Conservation (phyloP, 1,140 invertebrate genomes). For the Leptinotarsa texana region DNA sequence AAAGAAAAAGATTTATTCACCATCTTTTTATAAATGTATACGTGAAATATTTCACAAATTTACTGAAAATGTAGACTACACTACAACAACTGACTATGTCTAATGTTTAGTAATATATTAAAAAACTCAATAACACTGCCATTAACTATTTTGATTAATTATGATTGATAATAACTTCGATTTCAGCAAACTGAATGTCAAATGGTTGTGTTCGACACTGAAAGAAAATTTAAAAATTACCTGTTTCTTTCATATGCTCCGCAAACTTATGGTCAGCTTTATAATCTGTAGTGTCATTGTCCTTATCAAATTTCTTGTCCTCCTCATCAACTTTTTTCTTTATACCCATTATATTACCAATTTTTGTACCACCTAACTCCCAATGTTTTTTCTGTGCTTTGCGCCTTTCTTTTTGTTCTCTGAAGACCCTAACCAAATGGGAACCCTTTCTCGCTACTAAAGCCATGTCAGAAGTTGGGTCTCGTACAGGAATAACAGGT, state of each 20-base stretch:
- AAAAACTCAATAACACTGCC: too few species aligned
- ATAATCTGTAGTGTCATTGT: constrained; percentile 71
- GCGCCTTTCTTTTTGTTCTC: constrained; percentile 94
- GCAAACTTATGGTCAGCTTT: constrained; percentile 94
- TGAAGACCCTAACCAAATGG: constrained; percentile 81
- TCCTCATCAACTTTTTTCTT: constrained; percentile 79
- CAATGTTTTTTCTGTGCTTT: constrained; percentile 99
- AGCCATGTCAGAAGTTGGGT: constrained; percentile 98
- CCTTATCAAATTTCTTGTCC: constrained; percentile 64
- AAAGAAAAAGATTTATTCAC: too few species aligned
- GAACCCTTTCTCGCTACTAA: constrained; percentile 95
- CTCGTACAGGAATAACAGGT: constrained; percentile 90
- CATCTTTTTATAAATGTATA: too few species aligned
- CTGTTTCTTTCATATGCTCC: constrained; percentile 79
- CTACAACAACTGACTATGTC: too few species aligned
- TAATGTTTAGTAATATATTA: too few species aligned
- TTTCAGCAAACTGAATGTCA: too few species aligned
- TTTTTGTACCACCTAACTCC: constrained; percentile 95
- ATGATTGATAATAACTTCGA: too few species aligned
- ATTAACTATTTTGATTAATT: too few species aligned
- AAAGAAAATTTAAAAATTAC: not conserved
- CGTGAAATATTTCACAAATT: too few species aligned
- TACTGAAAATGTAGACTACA: too few species aligned
- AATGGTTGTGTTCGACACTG: too few species aligned
- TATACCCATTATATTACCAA: constrained; percentile 98